Base-by-base conservation (phyloP, 2,797 vertebrate species). In the Channa striata region DNA sequence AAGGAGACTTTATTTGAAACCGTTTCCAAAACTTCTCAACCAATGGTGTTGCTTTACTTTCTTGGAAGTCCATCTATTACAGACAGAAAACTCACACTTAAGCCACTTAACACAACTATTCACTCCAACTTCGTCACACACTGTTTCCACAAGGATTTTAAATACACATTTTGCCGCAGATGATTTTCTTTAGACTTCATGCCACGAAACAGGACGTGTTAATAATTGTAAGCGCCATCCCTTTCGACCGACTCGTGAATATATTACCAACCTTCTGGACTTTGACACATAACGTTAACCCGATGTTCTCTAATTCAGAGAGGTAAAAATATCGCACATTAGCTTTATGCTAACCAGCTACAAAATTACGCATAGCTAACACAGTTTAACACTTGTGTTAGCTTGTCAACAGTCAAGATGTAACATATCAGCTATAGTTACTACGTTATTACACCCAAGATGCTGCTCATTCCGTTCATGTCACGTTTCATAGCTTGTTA, bases 1-100 rank as follows among this genome's bases (percentile, higher is more conserved):
- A 82, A 83, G 71, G 33, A 0, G 9, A 71, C 74, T 80, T 68
- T 71, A 62, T 70, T 50, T 59, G 40, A 21, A 33, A 58, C 33
- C 4, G 17, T 36, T 67, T 54, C 25, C 47, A 47, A 54, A 59
- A 21, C 11, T 6, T 34, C 33, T 40, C 43, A 65, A 61, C 43
- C 14, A 25, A 42, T 46, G 33, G 21, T 68, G 49, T 59, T 30
- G 13, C 59, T 56, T 33, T 13, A 50, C 6, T 10, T 2, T 11
- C 17, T 20, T 52, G 21, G 16, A 10, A 9, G 1, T 43, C 7
- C n/a, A 53, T 21, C 34, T 4, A 39, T 0, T 65, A 23, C 19
- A 42, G 23, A 17, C 57, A 21, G 3, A 16, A 21, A 17, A 2
- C 14, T 4, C 23, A 23, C 23, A 21, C 25, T 42, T 3, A 17